Conservation (phyloP, 2,888 invertebrate species). For the Drosophila atroscutellata region DNA sequence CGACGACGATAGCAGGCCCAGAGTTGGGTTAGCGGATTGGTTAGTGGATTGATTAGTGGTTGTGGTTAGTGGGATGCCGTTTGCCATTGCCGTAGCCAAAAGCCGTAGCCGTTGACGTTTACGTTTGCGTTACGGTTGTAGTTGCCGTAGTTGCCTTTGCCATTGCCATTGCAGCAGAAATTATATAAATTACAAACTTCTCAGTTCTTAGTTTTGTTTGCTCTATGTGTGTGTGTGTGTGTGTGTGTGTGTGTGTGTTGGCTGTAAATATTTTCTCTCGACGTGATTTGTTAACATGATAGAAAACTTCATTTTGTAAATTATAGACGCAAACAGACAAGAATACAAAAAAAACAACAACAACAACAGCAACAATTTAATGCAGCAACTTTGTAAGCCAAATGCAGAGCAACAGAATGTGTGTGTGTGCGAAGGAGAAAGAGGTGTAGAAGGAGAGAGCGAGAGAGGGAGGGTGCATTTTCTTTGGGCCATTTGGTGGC, state of each 20-base stretch:
- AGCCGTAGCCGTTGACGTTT: conserved; percentile 21
- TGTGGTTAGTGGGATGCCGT: conserved; percentile 19
- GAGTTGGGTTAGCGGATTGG: conserved; percentile 36
- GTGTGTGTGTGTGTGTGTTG: conserved; percentile 9
- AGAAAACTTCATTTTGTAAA: conserved; percentile 73
- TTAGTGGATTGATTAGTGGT: conserved; percentile 57
- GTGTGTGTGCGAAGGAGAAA: conserved; percentile 1
- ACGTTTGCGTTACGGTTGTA: not conserved
- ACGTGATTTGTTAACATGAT: conserved; percentile 82
- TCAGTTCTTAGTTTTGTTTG: conserved; percentile 53
- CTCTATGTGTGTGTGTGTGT: conserved; percentile 20
- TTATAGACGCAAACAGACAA: conserved; percentile 60
- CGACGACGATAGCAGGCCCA: conserved; percentile 7
- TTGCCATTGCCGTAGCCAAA: conserved; percentile 5
- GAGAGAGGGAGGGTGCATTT: conserved; percentile 7
- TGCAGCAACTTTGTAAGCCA: conserved; percentile 44
- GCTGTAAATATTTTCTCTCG: conserved; percentile 55
- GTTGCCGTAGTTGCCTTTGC: conserved; percentile 14
- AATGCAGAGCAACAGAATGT: not conserved
- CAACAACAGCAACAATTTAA: conserved; percentile 40
- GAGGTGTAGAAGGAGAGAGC: not conserved
- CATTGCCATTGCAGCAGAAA: conserved; percentile 62
- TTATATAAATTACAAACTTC: conserved; percentile 80
- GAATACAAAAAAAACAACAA: conserved; percentile 1
- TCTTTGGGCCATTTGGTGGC: conserved; percentile 45